These are phyloP conservation scores for Lysiphlebus fabarum DNA, from an alignment of 1,140 invertebrate species.

Conservation along the genomic window DNA sequence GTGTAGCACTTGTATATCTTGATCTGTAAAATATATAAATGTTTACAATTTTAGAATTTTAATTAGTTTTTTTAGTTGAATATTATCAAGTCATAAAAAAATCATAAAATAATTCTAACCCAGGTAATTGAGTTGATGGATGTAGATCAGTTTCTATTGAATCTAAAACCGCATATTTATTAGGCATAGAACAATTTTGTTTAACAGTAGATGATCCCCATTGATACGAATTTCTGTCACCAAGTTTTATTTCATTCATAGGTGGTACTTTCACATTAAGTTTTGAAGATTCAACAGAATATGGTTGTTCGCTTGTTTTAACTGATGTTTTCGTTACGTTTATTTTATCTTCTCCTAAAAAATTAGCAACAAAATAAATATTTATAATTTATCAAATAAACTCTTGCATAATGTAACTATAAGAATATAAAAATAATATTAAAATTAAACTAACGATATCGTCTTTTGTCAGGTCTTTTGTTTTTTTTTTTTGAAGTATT, in stretches of 20 bases:
- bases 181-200: slow-evolving; percentile 37
- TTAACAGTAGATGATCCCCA: slow-evolving; percentile 31
- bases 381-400: background rate
- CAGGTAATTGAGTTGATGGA: slow-evolving; percentile 37
- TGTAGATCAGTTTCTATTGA: slow-evolving; percentile 42
- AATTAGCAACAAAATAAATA: background rate
- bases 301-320: slow-evolving; percentile 36
- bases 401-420: too few species aligned
- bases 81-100: background rate
- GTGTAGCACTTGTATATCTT: slow-evolving; percentile 43
- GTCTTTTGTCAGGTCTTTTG: slow-evolving; percentile 46
- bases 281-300: slow-evolving; percentile 55
- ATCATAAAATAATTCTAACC: slow-evolving; percentile 37
- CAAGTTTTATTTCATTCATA: slow-evolving; percentile 51
- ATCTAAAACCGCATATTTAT: slow-evolving; percentile 53
- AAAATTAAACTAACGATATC: slow-evolving; percentile 45
- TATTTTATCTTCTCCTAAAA: slow-evolving; percentile 35
- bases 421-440: slow-evolving; percentile 15
- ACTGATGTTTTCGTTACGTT: slow-evolving; percentile 41
- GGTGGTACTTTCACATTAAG: slow-evolving; percentile 52
- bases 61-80: background rate
- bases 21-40: slow-evolving; percentile 40
- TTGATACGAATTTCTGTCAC: slow-evolving; percentile 43
- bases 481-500: slow-evolving; percentile 57
- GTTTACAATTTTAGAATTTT: slow-evolving; percentile 23